Evolutionary conservation across 2,797 vertebrate genomes (phyloP), one percentile per base, ranked within the genome.

Genomic region (Mionectes olivaceus): DNA sequence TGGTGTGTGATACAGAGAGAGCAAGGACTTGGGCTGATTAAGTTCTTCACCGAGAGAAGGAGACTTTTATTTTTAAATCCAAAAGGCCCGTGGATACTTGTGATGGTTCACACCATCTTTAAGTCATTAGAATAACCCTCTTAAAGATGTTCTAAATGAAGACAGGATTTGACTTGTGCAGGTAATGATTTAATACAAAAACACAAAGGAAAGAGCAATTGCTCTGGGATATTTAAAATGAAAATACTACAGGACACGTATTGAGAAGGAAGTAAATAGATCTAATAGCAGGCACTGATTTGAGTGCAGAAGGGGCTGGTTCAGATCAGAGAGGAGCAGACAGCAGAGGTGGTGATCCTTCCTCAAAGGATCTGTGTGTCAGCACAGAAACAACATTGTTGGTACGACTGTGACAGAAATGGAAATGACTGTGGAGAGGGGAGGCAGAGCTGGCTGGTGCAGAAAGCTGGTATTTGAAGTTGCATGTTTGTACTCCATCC

Each of bases 111-210:
- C 85, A 78, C 76, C 57, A 83, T 86, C 84, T 73, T 83, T 93
- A 94, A 90, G 87, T 88, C 89, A 65, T 94, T 94, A 94, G 91
- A 95, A 78, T 94, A 96, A 95, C 94, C 91, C 93, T 94, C 87
- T 91, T 95, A 95, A 85, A 96, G 89, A 21, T 69, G 79, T 93
- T 93, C 87, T 95, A 93, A 95, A 90, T 47, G 55, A 76, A 91
- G 94, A 70, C 56, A 74, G 92, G 90, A 96, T 95, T 95, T 96
- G 88, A 92, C 93, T 92, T 70, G 77, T 86, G 53, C 70, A 75
- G 83, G 88, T 91, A 92, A 73, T 73, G 91, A 67, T 95, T 95
- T 65, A 89, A 73, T 76, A 84, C 55, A 89, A 82, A 94, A 95
- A 79, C 90, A 76, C n/a, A 82, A 55, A 94, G 76, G 79, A 89